Evolutionary conservation across 2,113 vertebrate species (phyloP).

Genomic region (Canis aureus): DNA sequence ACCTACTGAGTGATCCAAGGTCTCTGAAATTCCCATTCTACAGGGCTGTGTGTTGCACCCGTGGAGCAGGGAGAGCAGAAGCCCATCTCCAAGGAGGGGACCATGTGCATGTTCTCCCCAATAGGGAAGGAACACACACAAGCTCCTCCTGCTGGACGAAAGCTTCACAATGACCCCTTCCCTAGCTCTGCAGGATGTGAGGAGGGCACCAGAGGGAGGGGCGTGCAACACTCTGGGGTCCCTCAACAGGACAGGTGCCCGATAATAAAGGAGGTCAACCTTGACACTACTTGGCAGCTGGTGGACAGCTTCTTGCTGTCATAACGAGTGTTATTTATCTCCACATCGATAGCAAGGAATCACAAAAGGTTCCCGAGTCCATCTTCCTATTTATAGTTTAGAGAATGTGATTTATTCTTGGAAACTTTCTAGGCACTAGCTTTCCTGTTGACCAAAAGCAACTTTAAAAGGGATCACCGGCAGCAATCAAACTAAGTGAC

Average conservation of each 20-base stretch:
- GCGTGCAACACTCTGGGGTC: not conserved
- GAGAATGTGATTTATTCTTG: not conserved
- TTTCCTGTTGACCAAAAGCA: not conserved
- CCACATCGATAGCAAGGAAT: conserved; percentile 75
- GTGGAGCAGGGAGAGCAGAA: not conserved
- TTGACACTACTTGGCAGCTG: conserved; percentile 77
- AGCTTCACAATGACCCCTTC: not conserved
- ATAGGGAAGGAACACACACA: not conserved
- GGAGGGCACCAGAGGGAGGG: too few species aligned
- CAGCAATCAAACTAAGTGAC: not conserved
- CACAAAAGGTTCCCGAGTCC: conserved; percentile 77
- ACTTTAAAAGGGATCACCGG: not conserved
- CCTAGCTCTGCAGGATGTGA: not conserved
- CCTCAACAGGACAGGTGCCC: not conserved
- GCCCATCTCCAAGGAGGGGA: not conserved
- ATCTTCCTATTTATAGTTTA: not conserved
- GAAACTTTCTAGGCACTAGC: not conserved
- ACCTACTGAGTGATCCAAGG: not conserved
- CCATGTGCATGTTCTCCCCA: not conserved
- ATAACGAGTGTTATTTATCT: conserved; percentile 54
- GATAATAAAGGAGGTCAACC: conserved; percentile 77
- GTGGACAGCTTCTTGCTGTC: not conserved
- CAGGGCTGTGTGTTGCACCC: too few species aligned
- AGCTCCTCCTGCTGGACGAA: not conserved
- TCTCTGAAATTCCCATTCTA: not conserved